Evolutionary conservation across 2,888 invertebrate species (phyloP), one percentile per base, ranked within the genome.

Genomic region (Copidosoma aretas): DNA sequence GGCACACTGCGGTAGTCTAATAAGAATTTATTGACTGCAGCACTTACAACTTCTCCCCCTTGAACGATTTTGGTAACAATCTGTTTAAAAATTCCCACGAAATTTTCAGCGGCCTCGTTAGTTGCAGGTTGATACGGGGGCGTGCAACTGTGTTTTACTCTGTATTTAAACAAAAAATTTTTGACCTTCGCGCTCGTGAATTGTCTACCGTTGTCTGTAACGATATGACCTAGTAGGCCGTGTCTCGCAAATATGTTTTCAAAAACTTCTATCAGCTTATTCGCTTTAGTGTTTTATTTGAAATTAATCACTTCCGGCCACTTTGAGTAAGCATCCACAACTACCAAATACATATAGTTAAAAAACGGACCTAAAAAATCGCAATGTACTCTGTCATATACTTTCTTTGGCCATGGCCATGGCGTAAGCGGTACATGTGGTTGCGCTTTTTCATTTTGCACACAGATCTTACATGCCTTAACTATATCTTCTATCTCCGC

Each of bases 51-150:
- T 32, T 65, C 60, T 32, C 67, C 70, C 63, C 64, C 57, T 60
- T 67, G 12, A 67, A 43, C 41, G 64, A 64, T 71, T 71, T 71
- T 71, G 22, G n/a, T 12, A 17, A 72, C 67, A 0, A 67, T 71
- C 4, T 43, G 17, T 1, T 73, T 64, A 22, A 73, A 74, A 10
- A 65, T 71, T 46, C 70, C 68, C 10, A 67, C 70, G 8, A 65
- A 64, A 0, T n/a, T n/a, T n/a, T n/a, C n/a, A n/a, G n/a, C n/a
- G n/a, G n/a, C n/a, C n/a, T n/a, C n/a, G n/a, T n/a, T 64, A 70
- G n/a, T 73, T 72, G 71, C 62, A 17, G 73, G 71, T 22, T 74
- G 71, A 49, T 74, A 71, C 1, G 74, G 73, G 10, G 72, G 57
- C 4, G 74, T 68, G 21, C 66, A 64, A 21, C 63, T 67, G 17